Evolutionary conservation across 2,888 invertebrate species (phyloP).

Genomic region (Tipula vernalis): DNA sequence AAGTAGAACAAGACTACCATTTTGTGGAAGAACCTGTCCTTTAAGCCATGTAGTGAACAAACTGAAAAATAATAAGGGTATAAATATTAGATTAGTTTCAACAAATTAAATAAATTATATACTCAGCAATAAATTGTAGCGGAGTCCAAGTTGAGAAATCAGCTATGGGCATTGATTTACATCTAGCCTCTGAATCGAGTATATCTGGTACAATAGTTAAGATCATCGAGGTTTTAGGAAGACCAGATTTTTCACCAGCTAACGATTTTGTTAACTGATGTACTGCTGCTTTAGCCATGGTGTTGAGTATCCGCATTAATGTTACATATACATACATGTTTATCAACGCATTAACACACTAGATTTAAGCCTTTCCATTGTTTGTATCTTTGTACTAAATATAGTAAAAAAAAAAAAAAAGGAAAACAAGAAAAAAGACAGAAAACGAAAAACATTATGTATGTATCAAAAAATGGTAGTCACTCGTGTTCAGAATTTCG

Average conservation of each 20-base stretch:
- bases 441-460: too few species aligned
- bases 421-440: too few species aligned
- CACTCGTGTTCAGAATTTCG: too few species aligned
- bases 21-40: conserved; percentile 63
- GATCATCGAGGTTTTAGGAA: conserved; percentile 64
- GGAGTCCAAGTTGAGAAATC: conserved; percentile 90
- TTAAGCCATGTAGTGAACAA: conserved; percentile 79
- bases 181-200: conserved; percentile 95
- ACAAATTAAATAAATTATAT: neutral
- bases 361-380: too few species aligned
- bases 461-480: too few species aligned
- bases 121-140: conserved; percentile 70
- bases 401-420: too few species aligned
- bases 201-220: conserved; percentile 84
- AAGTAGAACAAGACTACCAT: conserved; percentile 79
- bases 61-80: conserved; percentile 22
- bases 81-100: neutral
- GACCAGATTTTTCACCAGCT: conserved; percentile 65
- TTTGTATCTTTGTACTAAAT: too few species aligned
- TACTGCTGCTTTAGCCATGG: conserved; percentile 82
- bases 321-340: too few species aligned
- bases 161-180: conserved; percentile 94
- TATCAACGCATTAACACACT: too few species aligned
- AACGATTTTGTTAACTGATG: conserved; percentile 89
- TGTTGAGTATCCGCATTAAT: too few species aligned